A percentile compares a stretch with the other conserved stretches of the same genome.
phyloP scores from a whole-genome alignment of 2,113 vertebrate genomes.

The Tragelaphus buxtoni region DNA sequence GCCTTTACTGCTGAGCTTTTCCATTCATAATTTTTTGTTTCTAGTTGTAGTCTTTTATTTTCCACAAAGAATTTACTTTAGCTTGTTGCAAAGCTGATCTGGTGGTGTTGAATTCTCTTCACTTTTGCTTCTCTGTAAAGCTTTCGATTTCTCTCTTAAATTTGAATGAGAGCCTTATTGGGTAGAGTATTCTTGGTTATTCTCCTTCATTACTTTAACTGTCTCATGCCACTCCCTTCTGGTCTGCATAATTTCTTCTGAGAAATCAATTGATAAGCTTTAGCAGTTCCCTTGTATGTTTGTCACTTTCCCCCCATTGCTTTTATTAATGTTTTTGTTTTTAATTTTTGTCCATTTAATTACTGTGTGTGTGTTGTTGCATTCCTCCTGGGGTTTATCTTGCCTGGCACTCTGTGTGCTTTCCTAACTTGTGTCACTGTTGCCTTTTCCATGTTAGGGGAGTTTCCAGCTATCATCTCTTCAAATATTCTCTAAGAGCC shows the following conservation, averaged over 20 bases:
- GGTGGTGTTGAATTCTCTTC: background rate
- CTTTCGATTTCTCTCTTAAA: background rate
- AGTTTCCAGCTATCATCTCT: background rate
- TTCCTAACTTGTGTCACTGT: background rate
- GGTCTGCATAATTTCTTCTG: background rate
- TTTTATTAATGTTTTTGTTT: background rate
- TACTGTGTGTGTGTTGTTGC: background rate
- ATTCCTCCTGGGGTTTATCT: background rate
- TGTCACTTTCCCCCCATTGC: background rate
- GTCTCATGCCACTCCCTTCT: background rate
- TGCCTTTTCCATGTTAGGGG: background rate
- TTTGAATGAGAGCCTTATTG: background rate
- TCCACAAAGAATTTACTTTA: background rate
- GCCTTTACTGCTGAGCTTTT: background rate
- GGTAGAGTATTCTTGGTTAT: background rate
- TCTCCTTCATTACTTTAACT: background rate
- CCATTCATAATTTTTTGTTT: background rate
- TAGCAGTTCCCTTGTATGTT: background rate
- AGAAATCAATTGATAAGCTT: background rate
- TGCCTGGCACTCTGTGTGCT: background rate
- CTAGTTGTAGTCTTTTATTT: background rate
- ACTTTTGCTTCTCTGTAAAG: background rate
- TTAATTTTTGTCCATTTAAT: background rate
- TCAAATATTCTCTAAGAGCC: background rate
- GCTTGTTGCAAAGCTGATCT: background rate